Evolutionary conservation across 2,888 invertebrate species (phyloP).

Genomic region (Smittia sp.): DNA sequence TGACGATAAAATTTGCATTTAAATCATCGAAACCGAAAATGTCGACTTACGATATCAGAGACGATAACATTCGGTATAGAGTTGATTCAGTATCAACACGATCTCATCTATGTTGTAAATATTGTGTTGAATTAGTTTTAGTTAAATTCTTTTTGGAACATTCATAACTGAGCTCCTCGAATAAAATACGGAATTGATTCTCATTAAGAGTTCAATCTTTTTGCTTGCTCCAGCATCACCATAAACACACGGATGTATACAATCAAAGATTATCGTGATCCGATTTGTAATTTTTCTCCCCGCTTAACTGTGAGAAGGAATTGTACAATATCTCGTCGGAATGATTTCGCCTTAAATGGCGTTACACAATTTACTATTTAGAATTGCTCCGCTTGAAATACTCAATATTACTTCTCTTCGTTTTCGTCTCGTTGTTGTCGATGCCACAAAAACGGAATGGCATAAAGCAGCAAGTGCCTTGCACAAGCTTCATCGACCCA

Average conservation of each 20-base stretch:
- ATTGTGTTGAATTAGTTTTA: not conserved
- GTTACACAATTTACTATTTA: conserved; percentile 28
- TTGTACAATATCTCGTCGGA: conserved; percentile 32
- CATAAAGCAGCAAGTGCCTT: conserved; percentile 14
- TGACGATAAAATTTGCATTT: not conserved
- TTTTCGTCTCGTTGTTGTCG: not conserved
- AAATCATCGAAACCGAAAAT: not conserved
- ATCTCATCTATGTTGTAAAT: not conserved
- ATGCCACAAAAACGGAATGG: not conserved
- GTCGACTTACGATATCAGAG: not conserved
- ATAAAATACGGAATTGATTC: not conserved
- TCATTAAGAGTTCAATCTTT: not conserved
- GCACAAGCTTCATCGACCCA: not conserved
- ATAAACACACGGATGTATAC: conserved; percentile 37
- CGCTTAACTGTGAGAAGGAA: not conserved
- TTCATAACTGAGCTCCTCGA: not conserved
- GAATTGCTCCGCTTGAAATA: conserved; percentile 29
- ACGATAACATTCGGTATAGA: not conserved
- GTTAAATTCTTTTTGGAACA: not conserved
- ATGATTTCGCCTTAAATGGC: conserved; percentile 37
- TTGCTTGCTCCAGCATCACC: not conserved
- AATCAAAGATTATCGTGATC: conserved; percentile 40
- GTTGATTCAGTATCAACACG: no score
- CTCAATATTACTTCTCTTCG: not conserved
- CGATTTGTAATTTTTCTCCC: conserved; percentile 25